These are phyloP conservation scores for Tethya wilhelma DNA, from an alignment of 37 sponge, comb jelly and placozoan genomes.

Conservation along the genomic window DNA sequence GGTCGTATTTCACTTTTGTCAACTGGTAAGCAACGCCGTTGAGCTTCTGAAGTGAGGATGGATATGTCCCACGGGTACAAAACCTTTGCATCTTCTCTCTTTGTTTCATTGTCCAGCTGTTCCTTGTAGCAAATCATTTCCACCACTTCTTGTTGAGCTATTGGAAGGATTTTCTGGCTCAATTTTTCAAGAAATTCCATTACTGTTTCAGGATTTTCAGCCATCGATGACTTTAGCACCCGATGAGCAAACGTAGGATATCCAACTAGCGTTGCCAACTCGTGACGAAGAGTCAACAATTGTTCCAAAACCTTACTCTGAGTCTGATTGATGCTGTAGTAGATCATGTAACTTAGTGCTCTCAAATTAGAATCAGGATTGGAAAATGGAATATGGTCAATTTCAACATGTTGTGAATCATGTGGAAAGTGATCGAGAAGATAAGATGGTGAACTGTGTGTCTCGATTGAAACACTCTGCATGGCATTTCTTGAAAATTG, in stretches of 20 bases:
- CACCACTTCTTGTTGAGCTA: constrained; percentile 60
- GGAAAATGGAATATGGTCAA: constrained; percentile 45
- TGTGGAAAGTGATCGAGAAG: background rate
- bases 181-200: constrained; percentile 64
- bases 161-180: constrained; percentile 48
- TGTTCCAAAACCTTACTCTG: constrained; percentile 44
- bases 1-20: background rate
- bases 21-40: constrained; percentile 5
- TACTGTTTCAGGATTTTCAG: constrained; percentile 62
- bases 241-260: constrained; percentile 82
- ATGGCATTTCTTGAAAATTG: constrained; percentile 30
- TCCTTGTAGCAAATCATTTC: constrained; percentile 27
- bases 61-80: constrained; percentile 72
- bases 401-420: background rate
- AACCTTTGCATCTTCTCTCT: background rate
- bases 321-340: constrained; percentile 26
- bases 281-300: constrained; percentile 59
- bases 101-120: background rate
- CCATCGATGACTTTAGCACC: constrained; percentile 67
- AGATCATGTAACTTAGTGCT: constrained; percentile 39
- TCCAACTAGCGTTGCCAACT: constrained; percentile 75
- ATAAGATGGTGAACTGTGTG: background rate
- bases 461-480: constrained; percentile 5
- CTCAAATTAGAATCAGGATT: constrained; percentile 47
- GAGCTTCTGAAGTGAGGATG: constrained; percentile 20